Conservation (phyloP, 2,888 invertebrate genomes). For the Philopedon plagiatum region DNA sequence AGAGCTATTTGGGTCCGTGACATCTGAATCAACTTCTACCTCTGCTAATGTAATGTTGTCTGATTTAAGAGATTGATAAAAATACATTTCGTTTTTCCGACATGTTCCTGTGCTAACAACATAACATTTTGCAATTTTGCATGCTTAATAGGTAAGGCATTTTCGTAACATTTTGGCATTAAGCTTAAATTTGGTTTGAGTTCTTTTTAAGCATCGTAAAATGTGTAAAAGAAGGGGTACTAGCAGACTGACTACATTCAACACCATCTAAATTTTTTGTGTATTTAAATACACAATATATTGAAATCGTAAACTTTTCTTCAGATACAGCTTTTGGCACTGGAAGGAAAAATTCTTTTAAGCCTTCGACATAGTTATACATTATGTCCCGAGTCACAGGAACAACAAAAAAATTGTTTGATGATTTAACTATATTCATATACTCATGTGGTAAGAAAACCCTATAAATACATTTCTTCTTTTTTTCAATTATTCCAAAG, state of each 20-base stretch:
- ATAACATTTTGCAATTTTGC: slow-evolving; percentile 19
- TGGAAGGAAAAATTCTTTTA: not conserved
- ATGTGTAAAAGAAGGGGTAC: slow-evolving; percentile 13
- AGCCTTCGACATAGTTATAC: too few species aligned
- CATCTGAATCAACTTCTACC: too few species aligned
- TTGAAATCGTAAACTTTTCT: slow-evolving; percentile 10
- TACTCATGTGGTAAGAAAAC: too few species aligned
- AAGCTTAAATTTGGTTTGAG: slow-evolving; percentile 7
- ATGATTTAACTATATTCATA: too few species aligned
- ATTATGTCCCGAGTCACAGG: slow-evolving; percentile 7
- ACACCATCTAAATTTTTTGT: slow-evolving; percentile 13
- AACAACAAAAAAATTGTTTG: slow-evolving; percentile 6
- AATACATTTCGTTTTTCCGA: not conserved
- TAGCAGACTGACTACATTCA: not conserved
- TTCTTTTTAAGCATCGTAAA: too few species aligned
- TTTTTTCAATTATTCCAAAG: slow-evolving; percentile 22
- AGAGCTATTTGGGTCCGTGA: too few species aligned
- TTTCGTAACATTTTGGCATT: slow-evolving; percentile 2
- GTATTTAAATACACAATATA: slow-evolving; percentile 7
- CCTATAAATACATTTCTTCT: not conserved
- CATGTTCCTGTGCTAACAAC: not conserved
- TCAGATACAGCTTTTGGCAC: not conserved
- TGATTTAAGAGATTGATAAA: too few species aligned
- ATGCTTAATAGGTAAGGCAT: slow-evolving; percentile 10
- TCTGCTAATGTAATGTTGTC: too few species aligned